Evolutionary conservation across 2,113 vertebrate genomes (phyloP).

Genomic region (Lampris incognitus): DNA sequence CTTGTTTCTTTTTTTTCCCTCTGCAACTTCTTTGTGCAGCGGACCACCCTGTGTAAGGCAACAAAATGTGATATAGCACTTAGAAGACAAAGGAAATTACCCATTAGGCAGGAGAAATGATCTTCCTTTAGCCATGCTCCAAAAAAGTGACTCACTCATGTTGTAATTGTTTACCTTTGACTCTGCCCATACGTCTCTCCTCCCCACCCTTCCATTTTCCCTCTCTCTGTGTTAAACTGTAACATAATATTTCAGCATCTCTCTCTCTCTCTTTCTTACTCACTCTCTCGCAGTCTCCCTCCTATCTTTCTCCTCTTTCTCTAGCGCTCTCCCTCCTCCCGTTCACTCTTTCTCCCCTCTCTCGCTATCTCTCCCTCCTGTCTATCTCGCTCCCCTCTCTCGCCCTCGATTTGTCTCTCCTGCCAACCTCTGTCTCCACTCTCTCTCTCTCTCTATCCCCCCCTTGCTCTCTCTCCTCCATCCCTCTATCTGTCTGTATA

Average conservation of each 20-base stretch:
- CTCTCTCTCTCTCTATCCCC: too few species aligned
- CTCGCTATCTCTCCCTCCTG: too few species aligned
- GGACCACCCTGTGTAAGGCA: slow-evolving; percentile 73
- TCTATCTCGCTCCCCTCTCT: too few species aligned
- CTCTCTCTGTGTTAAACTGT: slow-evolving; percentile 59
- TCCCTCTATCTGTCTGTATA: too few species aligned
- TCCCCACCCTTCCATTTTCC: slow-evolving; percentile 24
- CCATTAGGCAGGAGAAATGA: slow-evolving; percentile 79
- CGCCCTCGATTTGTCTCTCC: too few species aligned
- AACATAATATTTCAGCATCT: slow-evolving; percentile 75
- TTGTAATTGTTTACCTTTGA: slow-evolving; percentile 86
- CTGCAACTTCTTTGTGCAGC: slow-evolving; percentile 8
- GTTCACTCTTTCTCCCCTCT: slow-evolving; percentile 4
- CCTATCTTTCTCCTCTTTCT: slow-evolving; percentile 16
- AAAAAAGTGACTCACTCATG: slow-evolving; percentile 83
- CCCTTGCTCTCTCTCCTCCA: too few species aligned
- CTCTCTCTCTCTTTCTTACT: slow-evolving; percentile 6
- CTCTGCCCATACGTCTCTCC: slow-evolving; percentile 74
- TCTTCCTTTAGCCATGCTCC: slow-evolving; percentile 76
- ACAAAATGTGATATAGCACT: slow-evolving; percentile 71
- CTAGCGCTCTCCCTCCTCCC: slow-evolving; percentile 28
- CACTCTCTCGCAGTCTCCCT: background rate
- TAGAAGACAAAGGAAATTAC: slow-evolving; percentile 82
- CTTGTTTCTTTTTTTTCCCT: slow-evolving; percentile 17
- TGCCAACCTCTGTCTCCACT: too few species aligned